Conservation (phyloP, 2,888 invertebrate species). For the Cloeon dipterum region DNA sequence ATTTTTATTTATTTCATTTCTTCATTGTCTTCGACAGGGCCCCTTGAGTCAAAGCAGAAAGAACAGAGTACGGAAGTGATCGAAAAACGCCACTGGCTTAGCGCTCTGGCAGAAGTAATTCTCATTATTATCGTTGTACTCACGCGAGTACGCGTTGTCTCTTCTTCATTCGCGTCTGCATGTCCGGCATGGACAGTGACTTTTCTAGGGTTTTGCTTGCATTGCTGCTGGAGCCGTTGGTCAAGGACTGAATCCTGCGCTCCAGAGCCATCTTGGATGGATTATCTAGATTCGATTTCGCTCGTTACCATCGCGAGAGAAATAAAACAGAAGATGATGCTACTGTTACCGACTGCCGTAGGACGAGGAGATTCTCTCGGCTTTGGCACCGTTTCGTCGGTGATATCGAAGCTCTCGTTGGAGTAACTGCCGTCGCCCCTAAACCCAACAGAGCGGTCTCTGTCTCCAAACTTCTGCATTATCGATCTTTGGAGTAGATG, state of each 20-base stretch:
- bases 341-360: too few species aligned
- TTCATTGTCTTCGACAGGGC: too few species aligned
- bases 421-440: slow-evolving; percentile 7
- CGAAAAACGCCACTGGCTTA: too few species aligned
- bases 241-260: too few species aligned
- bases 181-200: slow-evolving; percentile 64
- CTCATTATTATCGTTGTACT: slow-evolving; percentile 17
- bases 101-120: not conserved
- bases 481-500: too few species aligned
- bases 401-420: slow-evolving; percentile 7
- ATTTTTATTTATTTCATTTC: too few species aligned
- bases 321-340: too few species aligned
- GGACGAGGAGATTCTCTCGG: too few species aligned
- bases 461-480: slow-evolving; percentile 4
- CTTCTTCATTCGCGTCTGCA: slow-evolving; percentile 49
- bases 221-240: slow-evolving; percentile 1
- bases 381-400: slow-evolving; percentile 4
- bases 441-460: slow-evolving; percentile 7
- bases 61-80: not conserved
- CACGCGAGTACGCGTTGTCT: slow-evolving; percentile 44
- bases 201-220: slow-evolving; percentile 50
- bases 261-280: too few species aligned
- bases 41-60: not conserved
- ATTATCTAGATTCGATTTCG: too few species aligned
- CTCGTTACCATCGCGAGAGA: too few species aligned